Evolutionary conservation across 2,888 invertebrate species (phyloP).

Genomic region (Metopia argyrocephala): DNA sequence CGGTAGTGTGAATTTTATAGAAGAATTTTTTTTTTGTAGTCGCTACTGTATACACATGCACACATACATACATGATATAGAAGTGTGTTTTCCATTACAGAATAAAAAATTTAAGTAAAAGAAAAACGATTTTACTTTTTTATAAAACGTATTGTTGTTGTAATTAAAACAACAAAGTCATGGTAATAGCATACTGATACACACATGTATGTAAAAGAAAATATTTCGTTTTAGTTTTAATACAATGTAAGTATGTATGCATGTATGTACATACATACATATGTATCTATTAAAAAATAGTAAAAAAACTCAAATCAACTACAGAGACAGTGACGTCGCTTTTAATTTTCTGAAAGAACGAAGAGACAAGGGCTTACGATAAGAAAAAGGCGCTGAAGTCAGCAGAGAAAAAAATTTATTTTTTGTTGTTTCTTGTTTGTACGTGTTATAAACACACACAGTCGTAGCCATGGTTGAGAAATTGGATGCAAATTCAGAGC

Average conservation of each 20-base stretch:
- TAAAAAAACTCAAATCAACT: too few relatives aligned
- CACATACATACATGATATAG: too few relatives aligned
- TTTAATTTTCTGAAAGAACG: slow-evolving; percentile 16
- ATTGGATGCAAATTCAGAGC: slow-evolving; percentile 75
- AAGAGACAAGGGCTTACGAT: slow-evolving; percentile 4
- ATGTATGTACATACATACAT: not conserved
- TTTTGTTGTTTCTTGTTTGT: slow-evolving; percentile 56
- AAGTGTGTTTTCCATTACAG: not conserved
- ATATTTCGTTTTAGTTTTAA: slow-evolving; percentile 17
- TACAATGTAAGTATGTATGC: not conserved
- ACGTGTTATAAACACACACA: too few relatives aligned
- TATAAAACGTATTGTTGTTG: too few relatives aligned
- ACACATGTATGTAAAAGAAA: slow-evolving; percentile 9
- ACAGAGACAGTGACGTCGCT: slow-evolving; percentile 40
- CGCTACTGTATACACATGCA: not conserved
- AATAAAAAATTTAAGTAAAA: not conserved
- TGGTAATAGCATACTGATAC: slow-evolving; percentile 3
- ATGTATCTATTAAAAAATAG: too few relatives aligned
- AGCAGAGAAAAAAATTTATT: slow-evolving; percentile 61
- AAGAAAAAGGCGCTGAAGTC: slow-evolving; percentile 60
- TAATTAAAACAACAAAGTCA: too few relatives aligned
- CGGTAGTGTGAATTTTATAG: slow-evolving; percentile 47
- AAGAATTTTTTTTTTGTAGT: not conserved
- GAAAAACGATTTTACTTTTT: too few relatives aligned
- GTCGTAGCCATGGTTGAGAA: slow-evolving; percentile 75